A percentile compares a stretch with the other conserved stretches of the same genome.
Conservation (phyloP, 2,797 vertebrate genomes). For the Scleropages formosus region DNA sequence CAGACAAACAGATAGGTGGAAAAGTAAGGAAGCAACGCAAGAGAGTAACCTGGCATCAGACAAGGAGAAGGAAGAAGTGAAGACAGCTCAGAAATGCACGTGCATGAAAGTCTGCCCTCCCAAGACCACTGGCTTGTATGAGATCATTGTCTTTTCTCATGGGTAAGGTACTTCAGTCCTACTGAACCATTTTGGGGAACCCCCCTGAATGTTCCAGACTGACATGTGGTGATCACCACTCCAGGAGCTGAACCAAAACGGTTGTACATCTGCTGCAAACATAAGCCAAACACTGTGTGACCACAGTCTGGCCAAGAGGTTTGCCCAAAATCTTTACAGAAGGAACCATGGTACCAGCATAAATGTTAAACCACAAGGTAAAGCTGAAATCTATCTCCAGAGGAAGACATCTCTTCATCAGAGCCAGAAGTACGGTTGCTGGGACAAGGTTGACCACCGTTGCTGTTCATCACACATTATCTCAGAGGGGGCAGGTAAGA, state of each 20-base stretch:
- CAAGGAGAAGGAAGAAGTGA: background rate
- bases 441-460: background rate
- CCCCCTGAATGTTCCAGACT: background rate
- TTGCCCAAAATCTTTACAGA: no score
- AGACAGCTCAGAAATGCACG: background rate
- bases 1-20: constrained; percentile 15
- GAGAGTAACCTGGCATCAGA: no score
- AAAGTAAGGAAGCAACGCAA: background rate
- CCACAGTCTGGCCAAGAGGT: no score
- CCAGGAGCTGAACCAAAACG: background rate
- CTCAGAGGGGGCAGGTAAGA: background rate
- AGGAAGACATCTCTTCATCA: background rate
- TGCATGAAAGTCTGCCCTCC: no score
- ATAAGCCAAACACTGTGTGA: background rate
- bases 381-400: background rate
- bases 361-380: background rate
- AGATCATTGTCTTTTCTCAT: no score
- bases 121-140: no score
- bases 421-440: background rate
- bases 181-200: no score
- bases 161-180: no score
- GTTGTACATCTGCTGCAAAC: no score
- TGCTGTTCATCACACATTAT: background rate
- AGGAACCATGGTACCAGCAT: background rate
- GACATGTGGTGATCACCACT: background rate